A percentile compares a stretch with the other conserved stretches of the same genome.
Conservation (phyloP, 2,888 invertebrate genomes). For the Ptychoptera contaminata region DNA sequence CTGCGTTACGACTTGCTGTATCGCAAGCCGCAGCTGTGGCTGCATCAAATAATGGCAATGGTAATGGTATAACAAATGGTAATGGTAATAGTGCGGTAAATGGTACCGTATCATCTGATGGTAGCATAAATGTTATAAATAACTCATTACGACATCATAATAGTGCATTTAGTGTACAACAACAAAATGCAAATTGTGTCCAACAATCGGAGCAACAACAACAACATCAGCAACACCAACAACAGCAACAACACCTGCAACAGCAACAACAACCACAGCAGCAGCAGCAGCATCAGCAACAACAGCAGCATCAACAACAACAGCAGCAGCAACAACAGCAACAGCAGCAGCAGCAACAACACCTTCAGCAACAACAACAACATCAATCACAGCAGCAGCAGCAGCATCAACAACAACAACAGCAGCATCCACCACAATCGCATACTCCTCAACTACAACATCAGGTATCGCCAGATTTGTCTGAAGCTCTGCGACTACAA, state of each 20-base stretch:
- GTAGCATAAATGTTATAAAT: constrained; percentile 6
- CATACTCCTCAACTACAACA: constrained; percentile 45
- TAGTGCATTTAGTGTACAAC: constrained; percentile 6
- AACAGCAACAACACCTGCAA: background rate
- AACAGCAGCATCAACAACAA: background rate
- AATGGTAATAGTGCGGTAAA: too few species aligned
- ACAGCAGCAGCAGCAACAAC: constrained; percentile 1
- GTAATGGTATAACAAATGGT: too few species aligned
- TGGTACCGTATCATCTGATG: background rate
- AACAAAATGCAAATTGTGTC: background rate
- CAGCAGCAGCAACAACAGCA: constrained; percentile 3
- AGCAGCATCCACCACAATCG: constrained; percentile 21
- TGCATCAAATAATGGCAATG: constrained; percentile 18
- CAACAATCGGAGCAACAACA: constrained; percentile 37
- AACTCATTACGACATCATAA: constrained; percentile 11
- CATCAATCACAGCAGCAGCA: constrained; percentile 1
- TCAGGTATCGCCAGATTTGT: constrained; percentile 52
- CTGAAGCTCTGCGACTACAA: constrained; percentile 53
- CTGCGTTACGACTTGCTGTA: constrained; percentile 65
- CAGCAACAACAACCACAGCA: constrained; percentile 37
- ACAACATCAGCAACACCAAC: constrained; percentile 4
- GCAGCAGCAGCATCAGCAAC: constrained; percentile 6
- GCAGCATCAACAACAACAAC: constrained; percentile 4
- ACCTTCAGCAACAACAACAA: constrained; percentile 7
- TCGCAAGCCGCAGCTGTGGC: constrained; percentile 48